Evolutionary conservation across 2,113 vertebrate species (phyloP).

Genomic region (Strix uralensis): DNA sequence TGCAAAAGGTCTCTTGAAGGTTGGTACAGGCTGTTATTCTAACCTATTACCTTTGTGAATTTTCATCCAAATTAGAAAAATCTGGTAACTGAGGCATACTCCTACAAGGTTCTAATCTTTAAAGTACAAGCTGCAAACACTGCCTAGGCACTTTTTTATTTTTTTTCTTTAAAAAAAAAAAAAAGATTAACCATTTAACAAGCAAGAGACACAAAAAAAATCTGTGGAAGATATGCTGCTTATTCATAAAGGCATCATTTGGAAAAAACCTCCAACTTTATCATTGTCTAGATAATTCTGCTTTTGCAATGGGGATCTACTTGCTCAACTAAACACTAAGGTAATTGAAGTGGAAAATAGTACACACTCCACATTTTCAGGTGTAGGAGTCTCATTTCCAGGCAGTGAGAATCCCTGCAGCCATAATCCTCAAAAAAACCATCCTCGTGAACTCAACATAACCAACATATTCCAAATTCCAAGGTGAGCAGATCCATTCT

Average conservation of each 20-base stretch:
- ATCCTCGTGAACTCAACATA: neutral
- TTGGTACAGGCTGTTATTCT: neutral
- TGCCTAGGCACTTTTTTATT: neutral
- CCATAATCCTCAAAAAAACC: neutral
- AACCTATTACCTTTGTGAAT: neutral
- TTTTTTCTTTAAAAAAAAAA: too few relatives aligned
- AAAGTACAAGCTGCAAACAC: neutral
- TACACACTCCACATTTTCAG: neutral
- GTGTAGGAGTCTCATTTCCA: neutral
- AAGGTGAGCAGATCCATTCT: neutral
- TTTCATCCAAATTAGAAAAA: neutral
- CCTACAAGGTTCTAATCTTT: neutral
- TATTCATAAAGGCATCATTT: neutral
- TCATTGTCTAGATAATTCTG: neutral
- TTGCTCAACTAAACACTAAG: neutral
- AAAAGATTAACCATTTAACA: neutral
- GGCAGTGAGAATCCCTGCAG: neutral
- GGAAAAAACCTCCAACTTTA: neutral
- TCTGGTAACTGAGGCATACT: neutral
- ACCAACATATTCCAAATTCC: neutral
- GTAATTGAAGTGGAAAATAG: neutral
- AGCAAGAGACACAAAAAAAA: neutral
- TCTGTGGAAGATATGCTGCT: neutral
- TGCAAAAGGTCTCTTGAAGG: constrained; percentile 7
- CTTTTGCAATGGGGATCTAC: neutral